A percentile compares a stretch with the other conserved stretches of the same genome.
Evolutionary conservation across 2,797 vertebrate genomes (phyloP).

Genomic region (Vipera ursinii): DNA sequence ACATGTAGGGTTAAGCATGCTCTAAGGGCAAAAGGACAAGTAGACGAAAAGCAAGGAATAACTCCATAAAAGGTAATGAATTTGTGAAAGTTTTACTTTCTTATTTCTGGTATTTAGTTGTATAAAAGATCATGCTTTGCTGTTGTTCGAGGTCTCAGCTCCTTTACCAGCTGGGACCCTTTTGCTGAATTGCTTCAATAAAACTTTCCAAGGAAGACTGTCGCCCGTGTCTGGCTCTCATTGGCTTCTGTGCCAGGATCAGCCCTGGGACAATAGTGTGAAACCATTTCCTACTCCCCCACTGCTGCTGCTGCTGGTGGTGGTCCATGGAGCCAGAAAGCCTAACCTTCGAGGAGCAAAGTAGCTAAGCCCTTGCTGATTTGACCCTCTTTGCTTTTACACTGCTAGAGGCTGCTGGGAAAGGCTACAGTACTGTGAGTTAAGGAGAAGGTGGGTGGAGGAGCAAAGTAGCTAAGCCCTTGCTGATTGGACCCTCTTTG

Average conservation of each 20-base stretch:
- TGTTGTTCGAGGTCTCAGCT: not conserved
- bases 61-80: not conserved
- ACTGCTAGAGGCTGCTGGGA: too few relatives aligned
- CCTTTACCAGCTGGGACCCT: not conserved
- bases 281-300: not conserved
- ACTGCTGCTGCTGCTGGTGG: not conserved
- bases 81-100: not conserved
- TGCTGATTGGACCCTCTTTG: too few relatives aligned
- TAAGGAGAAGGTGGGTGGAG: too few relatives aligned
- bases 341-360: not conserved
- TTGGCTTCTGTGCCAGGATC: not conserved
- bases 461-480: too few relatives aligned
- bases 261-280: not conserved
- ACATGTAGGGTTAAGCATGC: not conserved
- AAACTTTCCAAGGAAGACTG: not conserved
- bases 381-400: too few relatives aligned
- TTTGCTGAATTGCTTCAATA: not conserved
- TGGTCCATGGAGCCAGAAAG: not conserved
- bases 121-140: not conserved
- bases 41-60: not conserved
- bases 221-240: not conserved
- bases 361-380: too few relatives aligned
- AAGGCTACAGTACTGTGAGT: too few relatives aligned
- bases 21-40: not conserved
- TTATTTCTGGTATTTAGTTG: not conserved